Evolutionary conservation across 2,797 vertebrate species (phyloP), one percentile per base, ranked within the genome.

Genomic region (Artibeus jamaicensis): DNA sequence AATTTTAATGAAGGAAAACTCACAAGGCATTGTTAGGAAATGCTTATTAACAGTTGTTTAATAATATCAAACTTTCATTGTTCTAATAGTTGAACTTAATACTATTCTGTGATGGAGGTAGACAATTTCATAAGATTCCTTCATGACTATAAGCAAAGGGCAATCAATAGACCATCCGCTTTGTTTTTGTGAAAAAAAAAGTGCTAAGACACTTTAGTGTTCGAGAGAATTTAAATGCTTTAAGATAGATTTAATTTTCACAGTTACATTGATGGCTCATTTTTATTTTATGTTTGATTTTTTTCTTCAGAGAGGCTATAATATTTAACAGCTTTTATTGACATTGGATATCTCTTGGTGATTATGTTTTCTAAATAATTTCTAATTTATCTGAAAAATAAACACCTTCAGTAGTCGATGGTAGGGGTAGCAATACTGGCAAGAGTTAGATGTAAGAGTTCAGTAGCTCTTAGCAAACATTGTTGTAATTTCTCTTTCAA

Each of bases 331-430:
- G 16, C 3, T 77, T 68, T 74, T 22, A 26, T 50, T 95, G 26
- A 53, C 39, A 42, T 91, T 68, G 10, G 8, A 53, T 67, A 55
- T 62, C 24, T 94, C 24, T 85, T 50, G 1, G 5, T 89, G 9
- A 85, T 81, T 16, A 18, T 42, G 0, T 34, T 91, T 93, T 62
- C 55, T 71, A 48, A 91, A 71, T 68, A 70, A 65, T 53, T 90
- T 93, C 29, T 89, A 70, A 71, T 84, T 92, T 67, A 22, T 92
- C 86, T 92, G 2, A 59, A 93, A 95, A 95, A 24, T 44, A 86
- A 39, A 14, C 9, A 83, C 29, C 22, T 82, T 53, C 16, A 14
- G 16, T 78, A 89, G 89, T 71, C 84, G 24, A 74, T n/a, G 34
- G 6, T 15, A 22, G n/a, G 21, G 3, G 32, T 26, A 46, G 39